These are phyloP conservation scores for Seira musarum DNA, from an alignment of 2,888 invertebrate genomes.

Conservation along the genomic window DNA sequence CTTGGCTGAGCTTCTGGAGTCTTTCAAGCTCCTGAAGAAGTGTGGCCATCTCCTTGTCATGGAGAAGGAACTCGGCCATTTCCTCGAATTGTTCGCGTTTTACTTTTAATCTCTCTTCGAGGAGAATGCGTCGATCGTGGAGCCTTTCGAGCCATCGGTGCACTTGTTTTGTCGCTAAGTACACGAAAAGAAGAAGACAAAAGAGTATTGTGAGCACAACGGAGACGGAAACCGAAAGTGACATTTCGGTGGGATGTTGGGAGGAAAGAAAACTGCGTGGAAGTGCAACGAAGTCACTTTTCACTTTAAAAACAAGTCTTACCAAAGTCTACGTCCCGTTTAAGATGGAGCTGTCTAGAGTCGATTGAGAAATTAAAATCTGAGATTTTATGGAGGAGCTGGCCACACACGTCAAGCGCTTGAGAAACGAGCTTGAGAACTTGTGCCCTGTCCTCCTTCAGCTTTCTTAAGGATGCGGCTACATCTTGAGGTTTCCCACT, in stretches of 20 bases:
- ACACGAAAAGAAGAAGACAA: conserved; percentile 70
- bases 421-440: conserved; percentile 52
- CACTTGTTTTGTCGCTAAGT: conserved; percentile 81
- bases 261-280: no score
- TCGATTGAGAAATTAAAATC: conserved; percentile 59
- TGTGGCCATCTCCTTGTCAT: conserved; percentile 80
- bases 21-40: conserved; percentile 77
- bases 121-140: conserved; percentile 81
- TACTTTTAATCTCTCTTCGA: conserved; percentile 80
- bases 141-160: conserved; percentile 83
- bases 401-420: conserved; percentile 58
- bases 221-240: not conserved
- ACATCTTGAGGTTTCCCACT: conserved; percentile 38
- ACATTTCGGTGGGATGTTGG: not conserved
- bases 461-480: conserved; percentile 33
- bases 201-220: not conserved
- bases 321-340: conserved; percentile 61
- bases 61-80: conserved; percentile 82
- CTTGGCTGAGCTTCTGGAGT: conserved; percentile 75
- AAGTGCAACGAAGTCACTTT: no score
- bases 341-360: conserved; percentile 61
- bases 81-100: conserved; percentile 85
- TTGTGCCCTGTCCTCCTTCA: conserved; percentile 57
- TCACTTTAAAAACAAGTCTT: conserved; percentile 5
- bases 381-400: conserved; percentile 57